Evolutionary conservation across 2,113 vertebrate genomes (phyloP), one percentile per base, ranked within the genome.

Genomic region (Chauna torquata): DNA sequence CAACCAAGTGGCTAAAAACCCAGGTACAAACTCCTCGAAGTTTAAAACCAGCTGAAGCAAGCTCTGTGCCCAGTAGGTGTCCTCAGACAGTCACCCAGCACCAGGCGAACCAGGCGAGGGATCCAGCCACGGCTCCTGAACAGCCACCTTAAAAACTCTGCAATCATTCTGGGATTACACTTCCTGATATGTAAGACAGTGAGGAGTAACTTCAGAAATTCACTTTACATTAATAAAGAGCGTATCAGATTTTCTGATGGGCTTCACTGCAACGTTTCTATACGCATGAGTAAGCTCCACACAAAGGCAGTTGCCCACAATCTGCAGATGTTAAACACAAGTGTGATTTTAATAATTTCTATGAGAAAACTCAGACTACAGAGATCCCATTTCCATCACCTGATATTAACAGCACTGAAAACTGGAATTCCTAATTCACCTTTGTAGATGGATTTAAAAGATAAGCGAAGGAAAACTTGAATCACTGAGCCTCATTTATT

Each of bases 181-280:
- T 32, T 16, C 47, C 57, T 2, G 5, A 4, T 0, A 4, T 0
- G 13, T 0, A 1, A 5, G 66, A 2, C 0, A 38, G 19, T 1
- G 8, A 88, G 71, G 36, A 62, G 82, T 1, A 50, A 4, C 30
- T 3, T 42, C 45, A 38, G 50, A 59, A 11, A 12, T 1, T 9
- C 70, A 2, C 15, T 0, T 2, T 2, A 14, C 27, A 0, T 6
- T 2, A 9, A 34, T 36, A n/a, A 32, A 4, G 30, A 1, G 1
- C 2, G 2, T 1, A 9, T 3, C n/a, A 5, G 58, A 2, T 10
- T 40, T 55, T 71, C 59, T 18, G 50, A 30, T 0, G 12, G 84
- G 85, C 32, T 71, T n/a, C 75, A 1, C 42, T 2, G 55, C 72
- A 27, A 2, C 61, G 0, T 8, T 17, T 14, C 32, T 7, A n/a